Conservation (phyloP, 2,797 vertebrate genomes). For the Hoplostethus mediterraneus region DNA sequence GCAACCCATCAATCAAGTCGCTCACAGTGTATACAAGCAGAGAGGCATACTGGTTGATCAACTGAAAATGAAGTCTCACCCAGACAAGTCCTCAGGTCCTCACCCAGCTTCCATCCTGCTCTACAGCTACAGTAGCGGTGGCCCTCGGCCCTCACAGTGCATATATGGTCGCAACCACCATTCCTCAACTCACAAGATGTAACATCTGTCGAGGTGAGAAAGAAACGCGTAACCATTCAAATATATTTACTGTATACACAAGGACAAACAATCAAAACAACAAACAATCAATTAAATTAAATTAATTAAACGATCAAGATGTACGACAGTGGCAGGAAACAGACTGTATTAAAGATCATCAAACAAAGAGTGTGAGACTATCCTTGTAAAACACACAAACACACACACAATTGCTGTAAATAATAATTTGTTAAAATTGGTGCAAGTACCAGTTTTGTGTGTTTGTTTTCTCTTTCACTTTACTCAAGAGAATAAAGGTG, state of each 20-base stretch:
- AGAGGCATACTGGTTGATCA: not conserved
- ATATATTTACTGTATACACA: not conserved
- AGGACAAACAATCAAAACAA: no score
- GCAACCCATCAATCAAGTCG: not conserved
- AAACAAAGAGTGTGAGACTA: no score
- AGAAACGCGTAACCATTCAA: not conserved
- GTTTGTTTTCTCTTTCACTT: no score
- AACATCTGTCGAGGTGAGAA: conserved; percentile 70
- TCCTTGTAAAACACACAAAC: no score
- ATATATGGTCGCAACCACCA: conserved; percentile 84
- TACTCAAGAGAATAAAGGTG: no score
- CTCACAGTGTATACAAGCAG: not conserved
- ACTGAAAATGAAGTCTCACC: conserved; percentile 70
- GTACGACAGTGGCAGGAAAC: no score
- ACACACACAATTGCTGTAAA: no score
- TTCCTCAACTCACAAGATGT: conserved; percentile 84
- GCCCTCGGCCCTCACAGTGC: conserved; percentile 72
- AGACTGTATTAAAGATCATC: no score
- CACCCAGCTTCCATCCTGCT: conserved; percentile 79
- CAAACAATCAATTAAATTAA: no score
- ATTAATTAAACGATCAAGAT: no score
- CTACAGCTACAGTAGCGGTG: conserved; percentile 81
- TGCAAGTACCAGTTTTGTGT: no score
- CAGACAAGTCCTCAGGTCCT: conserved; percentile 78
- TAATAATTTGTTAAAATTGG: no score